Evolutionary conservation across 1,140 invertebrate species (phyloP).

Genomic region (Eumeta japonica): DNA sequence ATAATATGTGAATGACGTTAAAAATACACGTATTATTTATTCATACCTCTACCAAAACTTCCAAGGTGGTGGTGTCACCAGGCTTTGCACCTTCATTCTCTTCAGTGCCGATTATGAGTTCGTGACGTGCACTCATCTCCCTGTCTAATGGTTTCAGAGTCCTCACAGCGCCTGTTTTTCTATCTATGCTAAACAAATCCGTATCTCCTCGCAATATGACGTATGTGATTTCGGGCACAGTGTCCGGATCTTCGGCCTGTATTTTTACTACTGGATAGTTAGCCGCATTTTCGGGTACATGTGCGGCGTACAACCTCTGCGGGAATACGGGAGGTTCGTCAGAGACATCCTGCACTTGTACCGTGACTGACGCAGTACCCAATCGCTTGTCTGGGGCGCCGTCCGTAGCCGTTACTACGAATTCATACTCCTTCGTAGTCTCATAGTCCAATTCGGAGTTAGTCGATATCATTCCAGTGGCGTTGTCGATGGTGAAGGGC

Average conservation of each 20-base stretch:
- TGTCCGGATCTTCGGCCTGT: conserved; percentile 71
- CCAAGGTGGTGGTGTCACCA: conserved; percentile 73
- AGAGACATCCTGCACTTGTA: conserved; percentile 71
- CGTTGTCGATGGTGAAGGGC: conserved; percentile 75
- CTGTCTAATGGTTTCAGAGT: conserved; percentile 77
- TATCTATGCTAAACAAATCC: conserved; percentile 79
- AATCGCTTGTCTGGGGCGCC: conserved; percentile 80
- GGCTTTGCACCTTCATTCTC: conserved; percentile 72
- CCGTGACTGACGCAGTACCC: conserved; percentile 82
- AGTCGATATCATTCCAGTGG: conserved; percentile 77
- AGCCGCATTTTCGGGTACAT: conserved; percentile 79
- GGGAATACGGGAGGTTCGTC: conserved; percentile 84
- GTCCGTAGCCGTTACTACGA: conserved; percentile 86
- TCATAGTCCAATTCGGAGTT: conserved; percentile 81
- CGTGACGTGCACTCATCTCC: conserved; percentile 71
- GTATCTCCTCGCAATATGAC: conserved; percentile 75
- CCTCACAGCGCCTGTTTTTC: conserved; percentile 73
- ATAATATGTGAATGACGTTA: no score
- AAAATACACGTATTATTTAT: no score
- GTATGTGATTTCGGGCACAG: conserved; percentile 79
- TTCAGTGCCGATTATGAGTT: conserved; percentile 75
- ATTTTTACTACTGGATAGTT: conserved; percentile 77
- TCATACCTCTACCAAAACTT: conserved; percentile 75
- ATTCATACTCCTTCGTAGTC: conserved; percentile 74
- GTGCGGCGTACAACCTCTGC: conserved; percentile 69